Evolutionary conservation across 2,113 vertebrate species (phyloP).

Genomic region (Todiramphus saurophagus): DNA sequence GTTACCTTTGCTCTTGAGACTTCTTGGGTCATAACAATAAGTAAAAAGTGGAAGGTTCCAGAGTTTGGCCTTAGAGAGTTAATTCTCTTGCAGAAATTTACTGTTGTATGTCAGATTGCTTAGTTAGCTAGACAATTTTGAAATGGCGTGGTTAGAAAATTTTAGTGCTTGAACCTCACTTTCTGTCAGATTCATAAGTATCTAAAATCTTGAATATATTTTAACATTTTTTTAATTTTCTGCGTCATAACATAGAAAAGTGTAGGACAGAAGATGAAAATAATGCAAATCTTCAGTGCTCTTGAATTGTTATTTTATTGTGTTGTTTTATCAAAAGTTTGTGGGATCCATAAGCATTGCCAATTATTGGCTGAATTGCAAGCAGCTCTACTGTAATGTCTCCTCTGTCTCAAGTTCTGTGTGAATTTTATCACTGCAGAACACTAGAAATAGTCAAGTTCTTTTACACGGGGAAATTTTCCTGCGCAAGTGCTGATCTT

Average conservation of each 20-base stretch:
- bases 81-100: neutral
- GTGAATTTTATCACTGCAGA: neutral
- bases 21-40: neutral
- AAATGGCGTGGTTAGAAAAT: neutral
- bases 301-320: neutral
- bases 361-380: neutral
- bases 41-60: neutral
- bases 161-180: neutral
- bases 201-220: neutral
- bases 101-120: neutral
- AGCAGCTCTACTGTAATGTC: neutral
- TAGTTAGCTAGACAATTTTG: neutral
- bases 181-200: neutral
- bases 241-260: neutral
- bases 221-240: neutral
- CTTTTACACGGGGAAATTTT: neutral
- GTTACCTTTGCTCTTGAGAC: neutral
- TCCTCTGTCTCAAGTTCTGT: neutral
- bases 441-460: neutral
- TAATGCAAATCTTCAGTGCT: neutral
- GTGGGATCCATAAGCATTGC: neutral
- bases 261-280: neutral
- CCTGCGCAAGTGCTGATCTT: neutral
- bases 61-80: neutral
- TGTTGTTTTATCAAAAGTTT: neutral